phyloP scores from a whole-genome alignment of 2,113 vertebrate genomes.

The Phyllopteryx taeniolatus region DNA sequence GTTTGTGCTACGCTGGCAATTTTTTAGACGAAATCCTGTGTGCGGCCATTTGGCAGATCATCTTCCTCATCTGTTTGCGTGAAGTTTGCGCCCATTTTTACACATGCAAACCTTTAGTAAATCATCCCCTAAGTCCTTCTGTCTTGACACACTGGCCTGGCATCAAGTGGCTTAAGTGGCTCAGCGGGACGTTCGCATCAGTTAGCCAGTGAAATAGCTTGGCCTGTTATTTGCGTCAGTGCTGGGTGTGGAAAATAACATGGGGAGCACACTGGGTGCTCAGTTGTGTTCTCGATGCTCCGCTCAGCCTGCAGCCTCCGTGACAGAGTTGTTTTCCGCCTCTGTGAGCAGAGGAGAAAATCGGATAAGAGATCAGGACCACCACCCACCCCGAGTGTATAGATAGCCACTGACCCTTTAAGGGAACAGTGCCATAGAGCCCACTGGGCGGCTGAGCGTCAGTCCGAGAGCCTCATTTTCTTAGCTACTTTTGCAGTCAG shows the following conservation, averaged over 20 bases:
- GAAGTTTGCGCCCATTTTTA: background rate
- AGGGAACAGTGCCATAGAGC: constrained; percentile 28
- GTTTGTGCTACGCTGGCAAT: background rate
- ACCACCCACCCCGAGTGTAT: constrained; percentile 42
- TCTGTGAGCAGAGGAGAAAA: constrained; percentile 46
- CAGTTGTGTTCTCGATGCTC: constrained; percentile 44
- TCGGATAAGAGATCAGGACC: constrained; percentile 41
- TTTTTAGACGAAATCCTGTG: background rate
- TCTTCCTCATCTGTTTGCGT: background rate
- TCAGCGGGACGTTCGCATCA: constrained; percentile 34
- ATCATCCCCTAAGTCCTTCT: background rate
- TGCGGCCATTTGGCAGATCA: background rate
- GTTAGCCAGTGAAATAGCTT: constrained; percentile 27
- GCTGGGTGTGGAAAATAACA: constrained; percentile 46
- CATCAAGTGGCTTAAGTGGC: constrained; percentile 56
- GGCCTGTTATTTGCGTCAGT: constrained; percentile 24
- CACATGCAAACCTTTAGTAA: background rate
- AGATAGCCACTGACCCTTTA: constrained; percentile 49
- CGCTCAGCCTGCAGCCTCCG: constrained; percentile 22
- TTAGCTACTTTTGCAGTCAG: constrained; percentile 17
- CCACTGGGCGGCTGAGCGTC: constrained; percentile 18
- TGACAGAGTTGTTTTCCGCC: constrained; percentile 45
- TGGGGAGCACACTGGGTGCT: constrained; percentile 40
- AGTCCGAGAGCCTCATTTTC: constrained; percentile 34
- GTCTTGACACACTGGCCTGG: constrained; percentile 12